A percentile compares a stretch with the other conserved stretches of the same genome.
Conservation (phyloP, 2,888 invertebrate genomes). For the Oscheius onirici region DNA sequence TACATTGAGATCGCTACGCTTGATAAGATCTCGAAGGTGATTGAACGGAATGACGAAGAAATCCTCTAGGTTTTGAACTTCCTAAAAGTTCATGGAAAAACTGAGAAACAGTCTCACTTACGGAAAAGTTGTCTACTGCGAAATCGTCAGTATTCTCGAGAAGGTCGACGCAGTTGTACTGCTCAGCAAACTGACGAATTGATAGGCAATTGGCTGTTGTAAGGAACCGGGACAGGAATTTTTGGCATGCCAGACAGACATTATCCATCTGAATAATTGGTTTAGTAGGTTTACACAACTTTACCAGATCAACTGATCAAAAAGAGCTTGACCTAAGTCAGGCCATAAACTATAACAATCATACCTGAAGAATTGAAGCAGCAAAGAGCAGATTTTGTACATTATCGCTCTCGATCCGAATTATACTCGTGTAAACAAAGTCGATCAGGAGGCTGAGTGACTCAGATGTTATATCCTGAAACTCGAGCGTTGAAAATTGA, state of each 20-base stretch:
- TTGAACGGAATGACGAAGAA: conserved; percentile 51
- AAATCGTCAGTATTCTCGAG: conserved; percentile 57
- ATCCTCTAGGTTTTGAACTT: conserved; percentile 45
- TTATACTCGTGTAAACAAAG: conserved; percentile 74
- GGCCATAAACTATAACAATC: neutral
- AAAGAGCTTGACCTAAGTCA: too few species aligned
- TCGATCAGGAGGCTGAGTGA: conserved; percentile 69
- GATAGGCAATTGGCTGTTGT: conserved; percentile 73
- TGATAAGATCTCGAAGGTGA: conserved; percentile 56
- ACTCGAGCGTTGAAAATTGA: too few species aligned
- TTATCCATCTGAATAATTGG: conserved; percentile 71
- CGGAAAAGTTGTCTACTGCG: conserved; percentile 58
- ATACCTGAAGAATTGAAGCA: conserved; percentile 73
- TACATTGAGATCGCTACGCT: conserved; percentile 56
- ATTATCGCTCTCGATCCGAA: conserved; percentile 72
- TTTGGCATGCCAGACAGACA: conserved; percentile 73
- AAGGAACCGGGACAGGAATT: conserved; percentile 74
- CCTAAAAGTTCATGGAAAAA: conserved; percentile 44
- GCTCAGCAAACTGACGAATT: conserved; percentile 73
- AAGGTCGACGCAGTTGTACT: conserved; percentile 69
- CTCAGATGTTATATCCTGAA: conserved; percentile 45
- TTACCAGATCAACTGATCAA: too few species aligned
- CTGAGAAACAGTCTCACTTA: too few species aligned
- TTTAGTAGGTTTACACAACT: too few species aligned
- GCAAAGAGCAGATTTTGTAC: conserved; percentile 74